These are phyloP conservation scores for Corythoichthys haematopterus DNA, from an alignment of 2,113 vertebrate genomes.

Conservation along the genomic window DNA sequence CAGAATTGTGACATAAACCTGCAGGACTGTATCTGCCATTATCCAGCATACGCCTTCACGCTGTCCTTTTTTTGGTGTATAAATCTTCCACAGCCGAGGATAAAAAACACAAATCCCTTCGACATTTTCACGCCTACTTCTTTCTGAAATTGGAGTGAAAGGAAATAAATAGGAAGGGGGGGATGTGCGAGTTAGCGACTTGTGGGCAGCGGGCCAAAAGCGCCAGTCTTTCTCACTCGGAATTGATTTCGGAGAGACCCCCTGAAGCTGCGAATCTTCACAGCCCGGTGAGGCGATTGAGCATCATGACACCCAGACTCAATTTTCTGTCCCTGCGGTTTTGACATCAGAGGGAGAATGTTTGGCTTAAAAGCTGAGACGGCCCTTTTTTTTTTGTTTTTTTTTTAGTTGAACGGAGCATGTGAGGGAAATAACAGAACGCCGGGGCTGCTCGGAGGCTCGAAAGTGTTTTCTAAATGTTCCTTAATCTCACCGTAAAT, in stretches of 20 bases:
- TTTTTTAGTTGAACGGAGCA: background rate
- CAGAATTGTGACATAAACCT: conserved; percentile 31
- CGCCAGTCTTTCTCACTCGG: conserved; percentile 22
- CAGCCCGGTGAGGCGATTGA: background rate
- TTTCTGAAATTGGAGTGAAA: conserved; percentile 37
- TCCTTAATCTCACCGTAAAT: conserved; percentile 58
- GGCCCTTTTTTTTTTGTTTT: conserved; percentile 11
- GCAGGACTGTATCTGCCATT: conserved; percentile 41
- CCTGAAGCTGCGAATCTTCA: background rate
- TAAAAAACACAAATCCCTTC: conserved; percentile 23
- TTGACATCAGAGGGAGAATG: background rate
- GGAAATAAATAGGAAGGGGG: background rate
- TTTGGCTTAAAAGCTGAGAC: too few relatives aligned
- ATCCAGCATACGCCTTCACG: conserved; percentile 33
- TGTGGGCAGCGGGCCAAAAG: conserved; percentile 14
- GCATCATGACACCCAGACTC: background rate
- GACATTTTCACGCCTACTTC: conserved; percentile 41
- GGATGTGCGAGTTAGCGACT: background rate
- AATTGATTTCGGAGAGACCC: background rate
- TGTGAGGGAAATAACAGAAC: conserved; percentile 44
- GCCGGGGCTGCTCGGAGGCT: conserved; percentile 43
- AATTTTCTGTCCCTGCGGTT: background rate
- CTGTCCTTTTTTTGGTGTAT: conserved; percentile 7
- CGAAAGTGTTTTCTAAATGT: conserved; percentile 54
- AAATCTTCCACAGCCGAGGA: conserved; percentile 18